Evolutionary conservation across 2,113 vertebrate genomes (phyloP).

Genomic region (Myiagra hebetior): DNA sequence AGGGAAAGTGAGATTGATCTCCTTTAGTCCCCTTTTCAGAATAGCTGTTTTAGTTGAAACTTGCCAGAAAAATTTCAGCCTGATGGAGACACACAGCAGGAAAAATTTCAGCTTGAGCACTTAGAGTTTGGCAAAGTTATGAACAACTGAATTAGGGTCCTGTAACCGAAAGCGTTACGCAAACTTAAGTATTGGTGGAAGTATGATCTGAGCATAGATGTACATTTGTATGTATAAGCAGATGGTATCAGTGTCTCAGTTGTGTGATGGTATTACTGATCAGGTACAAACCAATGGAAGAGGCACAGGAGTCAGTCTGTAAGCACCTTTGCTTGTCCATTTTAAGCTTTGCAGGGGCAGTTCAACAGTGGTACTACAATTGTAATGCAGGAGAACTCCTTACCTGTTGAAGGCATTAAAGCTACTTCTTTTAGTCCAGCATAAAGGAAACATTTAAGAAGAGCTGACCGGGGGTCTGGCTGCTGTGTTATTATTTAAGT

Average conservation of each 20-base stretch:
- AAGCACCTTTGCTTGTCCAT: not conserved
- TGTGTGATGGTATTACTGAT: not conserved
- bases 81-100: not conserved
- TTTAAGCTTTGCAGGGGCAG: not conserved
- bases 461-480: not conserved
- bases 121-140: not conserved
- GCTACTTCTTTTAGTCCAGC: not conserved
- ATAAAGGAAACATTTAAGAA: not conserved
- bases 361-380: not conserved
- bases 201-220: not conserved
- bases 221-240: not conserved
- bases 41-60: constrained; percentile 19
- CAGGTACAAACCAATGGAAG: not conserved
- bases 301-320: not conserved
- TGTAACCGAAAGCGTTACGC: not conserved
- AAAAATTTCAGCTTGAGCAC: not conserved
- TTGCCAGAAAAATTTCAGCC: not conserved
- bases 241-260: not conserved
- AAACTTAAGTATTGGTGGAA: not conserved
- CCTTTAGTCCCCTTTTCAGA: not conserved
- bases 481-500: not conserved
- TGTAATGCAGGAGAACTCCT: not conserved
- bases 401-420: not conserved
- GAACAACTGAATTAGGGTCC: not conserved
- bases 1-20: not conserved